phyloP scores from a whole-genome alignment of 2,888 invertebrate species.

The Oxystoma pomonae region DNA sequence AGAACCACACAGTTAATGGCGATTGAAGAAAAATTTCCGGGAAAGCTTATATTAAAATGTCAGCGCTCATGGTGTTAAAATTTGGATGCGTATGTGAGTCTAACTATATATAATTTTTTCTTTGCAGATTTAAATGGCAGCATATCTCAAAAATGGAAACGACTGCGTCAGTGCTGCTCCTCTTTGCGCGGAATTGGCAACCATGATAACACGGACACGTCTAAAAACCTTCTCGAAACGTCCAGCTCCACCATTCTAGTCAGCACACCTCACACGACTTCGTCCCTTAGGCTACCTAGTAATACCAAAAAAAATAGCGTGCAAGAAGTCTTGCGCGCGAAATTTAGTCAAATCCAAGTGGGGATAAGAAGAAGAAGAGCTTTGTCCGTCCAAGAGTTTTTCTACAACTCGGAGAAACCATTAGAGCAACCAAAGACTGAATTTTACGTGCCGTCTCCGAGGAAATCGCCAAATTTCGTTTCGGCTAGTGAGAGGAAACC shows the following conservation, averaged over 20 bases:
- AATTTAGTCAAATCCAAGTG: slow-evolving; percentile 66
- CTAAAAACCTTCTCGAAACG: slow-evolving; percentile 53
- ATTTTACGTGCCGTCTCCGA: slow-evolving; percentile 61
- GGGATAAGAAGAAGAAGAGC: slow-evolving; percentile 63
- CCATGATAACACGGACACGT: slow-evolving; percentile 52
- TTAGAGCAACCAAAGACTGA: slow-evolving; percentile 47
- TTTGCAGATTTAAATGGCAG: slow-evolving; percentile 67
- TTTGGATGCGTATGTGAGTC: too few species aligned
- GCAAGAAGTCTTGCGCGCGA: slow-evolving; percentile 60
- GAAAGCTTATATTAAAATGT: too few species aligned
- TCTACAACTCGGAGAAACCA: slow-evolving; percentile 48
- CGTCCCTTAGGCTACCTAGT: slow-evolving; percentile 50
- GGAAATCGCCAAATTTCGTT: slow-evolving; percentile 30
- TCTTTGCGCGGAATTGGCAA: slow-evolving; percentile 51
- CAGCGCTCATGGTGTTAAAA: too few species aligned
- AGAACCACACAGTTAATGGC: too few species aligned
- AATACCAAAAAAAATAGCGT: slow-evolving; percentile 52
- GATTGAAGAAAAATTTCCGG: too few species aligned
- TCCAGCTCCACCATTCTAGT: slow-evolving; percentile 47
- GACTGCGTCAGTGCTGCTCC: slow-evolving; percentile 65
- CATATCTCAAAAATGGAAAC: slow-evolving; percentile 71
- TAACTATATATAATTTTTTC: slow-evolving; percentile 37
- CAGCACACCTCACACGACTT: slow-evolving; percentile 44
- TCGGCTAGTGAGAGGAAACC: slow-evolving; percentile 30
- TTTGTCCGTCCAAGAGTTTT: slow-evolving; percentile 66